Evolutionary conservation across 2,113 vertebrate species (phyloP).

Genomic region (Bostrychus sinensis): DNA sequence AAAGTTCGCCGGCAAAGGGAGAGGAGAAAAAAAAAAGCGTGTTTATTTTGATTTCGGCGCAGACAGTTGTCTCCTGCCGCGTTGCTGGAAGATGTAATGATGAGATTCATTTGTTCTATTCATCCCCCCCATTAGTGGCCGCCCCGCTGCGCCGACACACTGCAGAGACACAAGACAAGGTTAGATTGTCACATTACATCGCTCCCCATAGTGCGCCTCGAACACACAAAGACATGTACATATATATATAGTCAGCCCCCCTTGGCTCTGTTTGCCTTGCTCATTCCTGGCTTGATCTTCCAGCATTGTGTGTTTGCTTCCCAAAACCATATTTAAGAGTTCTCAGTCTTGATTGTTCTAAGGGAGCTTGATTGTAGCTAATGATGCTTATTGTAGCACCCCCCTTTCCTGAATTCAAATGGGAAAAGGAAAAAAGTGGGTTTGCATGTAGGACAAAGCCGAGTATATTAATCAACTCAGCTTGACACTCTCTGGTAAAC

Average conservation of each 20-base stretch:
- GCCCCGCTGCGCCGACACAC: constrained; percentile 26
- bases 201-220: constrained; percentile 19
- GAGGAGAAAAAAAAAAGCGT: constrained; percentile 4
- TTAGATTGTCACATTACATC: constrained; percentile 23
- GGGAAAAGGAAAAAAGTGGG: constrained; percentile 5
- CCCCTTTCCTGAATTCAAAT: not conserved
- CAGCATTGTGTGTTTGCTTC: not conserved
- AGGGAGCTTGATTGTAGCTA: constrained; percentile 5
- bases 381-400: constrained; percentile 8
- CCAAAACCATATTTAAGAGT: not conserved
- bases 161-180: constrained; percentile 19
- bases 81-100: constrained; percentile 40
- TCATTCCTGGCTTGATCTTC: not conserved
- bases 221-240: constrained; percentile 17
- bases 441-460: constrained; percentile 15
- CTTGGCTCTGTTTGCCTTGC: constrained; percentile 19
- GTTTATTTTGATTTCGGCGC: constrained; percentile 50
- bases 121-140: constrained; percentile 38
- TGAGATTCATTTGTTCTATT: constrained; percentile 52
- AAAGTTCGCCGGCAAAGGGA: not conserved
- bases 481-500: constrained; percentile 11
- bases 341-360: constrained; percentile 11
- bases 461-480: constrained; percentile 9
- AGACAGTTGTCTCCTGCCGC: constrained; percentile 27
- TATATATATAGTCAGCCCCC: constrained; percentile 18